These are phyloP conservation scores for Gastrophysa polygoni DNA, from an alignment of 2,888 invertebrate genomes.

Conservation along the genomic window DNA sequence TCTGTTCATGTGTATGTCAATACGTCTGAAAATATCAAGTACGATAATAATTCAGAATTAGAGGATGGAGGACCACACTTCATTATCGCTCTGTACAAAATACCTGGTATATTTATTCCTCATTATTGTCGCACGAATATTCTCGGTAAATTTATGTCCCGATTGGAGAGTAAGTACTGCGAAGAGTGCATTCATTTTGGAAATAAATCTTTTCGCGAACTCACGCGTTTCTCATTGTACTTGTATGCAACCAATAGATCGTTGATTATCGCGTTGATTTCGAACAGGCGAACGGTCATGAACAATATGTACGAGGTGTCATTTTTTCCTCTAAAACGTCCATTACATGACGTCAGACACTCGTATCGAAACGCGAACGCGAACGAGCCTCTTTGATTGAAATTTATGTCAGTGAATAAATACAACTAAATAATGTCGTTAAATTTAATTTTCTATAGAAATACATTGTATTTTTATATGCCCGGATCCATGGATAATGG, in stretches of 20 bases:
- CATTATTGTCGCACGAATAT: too few relatives aligned
- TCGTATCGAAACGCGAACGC: slow-evolving; percentile 33
- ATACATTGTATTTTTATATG: slow-evolving; percentile 50
- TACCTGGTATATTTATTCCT: too few relatives aligned
- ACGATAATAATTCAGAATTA: too few relatives aligned
- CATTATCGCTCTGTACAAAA: too few relatives aligned
- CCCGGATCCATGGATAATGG: slow-evolving; percentile 47
- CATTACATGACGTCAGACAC: slow-evolving; percentile 34
- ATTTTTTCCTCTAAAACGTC: slow-evolving; percentile 28
- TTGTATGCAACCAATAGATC: slow-evolving; percentile 26
- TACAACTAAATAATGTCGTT: slow-evolving; percentile 41
- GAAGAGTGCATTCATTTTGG: neutral
- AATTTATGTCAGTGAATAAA: slow-evolving; percentile 40
- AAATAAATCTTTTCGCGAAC: slow-evolving; percentile 15
- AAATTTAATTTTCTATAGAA: slow-evolving; percentile 49
- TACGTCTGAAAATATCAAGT: too few relatives aligned
- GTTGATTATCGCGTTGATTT: slow-evolving; percentile 34
- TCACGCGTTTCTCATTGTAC: slow-evolving; percentile 17
- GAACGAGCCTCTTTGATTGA: slow-evolving; percentile 38
- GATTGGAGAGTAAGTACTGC: neutral
- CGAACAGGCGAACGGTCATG: slow-evolving; percentile 31
- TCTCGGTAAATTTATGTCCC: neutral
- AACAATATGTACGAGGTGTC: slow-evolving; percentile 30
- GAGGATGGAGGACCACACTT: too few relatives aligned
- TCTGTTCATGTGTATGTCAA: too few relatives aligned